Base-by-base conservation (phyloP, 2,113 vertebrate genomes). In the Sinocyclocheilus maitianheensis region DNA sequence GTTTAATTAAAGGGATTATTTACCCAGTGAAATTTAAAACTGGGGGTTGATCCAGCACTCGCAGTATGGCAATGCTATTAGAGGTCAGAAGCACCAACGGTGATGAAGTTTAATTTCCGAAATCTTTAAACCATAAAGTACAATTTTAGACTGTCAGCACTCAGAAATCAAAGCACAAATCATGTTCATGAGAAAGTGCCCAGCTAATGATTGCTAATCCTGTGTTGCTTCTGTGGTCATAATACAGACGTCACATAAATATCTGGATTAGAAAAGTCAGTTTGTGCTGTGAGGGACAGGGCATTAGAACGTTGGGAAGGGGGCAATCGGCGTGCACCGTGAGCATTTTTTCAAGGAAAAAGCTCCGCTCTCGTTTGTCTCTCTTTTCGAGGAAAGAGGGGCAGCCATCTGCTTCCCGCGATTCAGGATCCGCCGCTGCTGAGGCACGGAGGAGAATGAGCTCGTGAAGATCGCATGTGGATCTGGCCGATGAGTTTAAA, bases 1-100 rank as follows among this genome's bases (percentile, higher is more conserved):
- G 88, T 91, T 90, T 91, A 88, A 94, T 94, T 90, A 91, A 84
- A 91, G 43, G 77, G 79, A 90, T 92, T 90, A 88, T 55, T 84
- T 89, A 75, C 78, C 72, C 84, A 85, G 65, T 80, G 74, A 91
- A 78, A 87, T 58, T 82, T 77, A 46, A 86, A 77, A 87, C 89
- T 90, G 24, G 65, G 43, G 14, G 48, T 77, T 43, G 55, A 71
- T 89, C 83, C 86, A 90, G 81, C 77, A 53, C 5, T 81, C 79
- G 14, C 78, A 63, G 43, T 87, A 74, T 89, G 87, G 72, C 86
- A 88, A 40, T 89, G 58, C 53, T 55, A 65, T 78, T 74, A 85
- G 60, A 65, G 65, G 7, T 9, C 71, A 62, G 65, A 65, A 71
- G n/a, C 26, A 20, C 34, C 63, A 46, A 46, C 14, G 14, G 13